Base-by-base conservation (phyloP, 2,888 invertebrate genomes). In the Ennomos quercinarius region DNA sequence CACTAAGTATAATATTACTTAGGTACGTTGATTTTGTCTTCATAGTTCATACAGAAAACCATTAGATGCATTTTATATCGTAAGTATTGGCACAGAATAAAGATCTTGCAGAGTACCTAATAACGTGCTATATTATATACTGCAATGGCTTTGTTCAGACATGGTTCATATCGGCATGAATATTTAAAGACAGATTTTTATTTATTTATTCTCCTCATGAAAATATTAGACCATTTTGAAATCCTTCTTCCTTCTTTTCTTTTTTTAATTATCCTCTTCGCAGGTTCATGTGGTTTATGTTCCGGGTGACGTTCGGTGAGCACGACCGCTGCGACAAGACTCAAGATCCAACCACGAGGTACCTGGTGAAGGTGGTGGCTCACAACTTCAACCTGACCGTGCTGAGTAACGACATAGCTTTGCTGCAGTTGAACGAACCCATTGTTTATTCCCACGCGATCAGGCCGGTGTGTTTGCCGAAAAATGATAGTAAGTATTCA, bases 241-340 rank as follows among this genome's bases (percentile, higher is more conserved):
- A 41, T 41, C 8, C 12, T 9, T n/a, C n/a, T n/a, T n/a, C n/a
- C n/a, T n/a, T n/a, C n/a, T n/a, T n/a, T n/a, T n/a, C n/a, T n/a
- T n/a, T n/a, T n/a, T n/a, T 13, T 40, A 5, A n/a, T 45, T 35
- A 10, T 46, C 10, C 9, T 50, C 34, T 37, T 69, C 90, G 65
- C 86, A 96, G 96, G 52, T 97, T 97, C 84, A 96, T 97, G 96
- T 97, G 97, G 97, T 97, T 97, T 86, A 95, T 97, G 95, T 97
- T 97, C 78, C 96, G 96, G 76, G 96, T 97, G 49, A 96, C 96
- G 2, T 96, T 97, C 69, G 97, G 97, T 0, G 97, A 97, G 79
- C 97, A 97, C 80, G 95, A 97, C 81, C 94, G 97, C 43, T 97
- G 97, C 81, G 93, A 94, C 68, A 94, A 94, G 62, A 93, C 93